A percentile compares a stretch with the other conserved stretches of the same genome.
These are phyloP conservation scores for Pachliopta kotzebuea DNA, from an alignment of 2,888 invertebrate genomes.

Conservation along the genomic window DNA sequence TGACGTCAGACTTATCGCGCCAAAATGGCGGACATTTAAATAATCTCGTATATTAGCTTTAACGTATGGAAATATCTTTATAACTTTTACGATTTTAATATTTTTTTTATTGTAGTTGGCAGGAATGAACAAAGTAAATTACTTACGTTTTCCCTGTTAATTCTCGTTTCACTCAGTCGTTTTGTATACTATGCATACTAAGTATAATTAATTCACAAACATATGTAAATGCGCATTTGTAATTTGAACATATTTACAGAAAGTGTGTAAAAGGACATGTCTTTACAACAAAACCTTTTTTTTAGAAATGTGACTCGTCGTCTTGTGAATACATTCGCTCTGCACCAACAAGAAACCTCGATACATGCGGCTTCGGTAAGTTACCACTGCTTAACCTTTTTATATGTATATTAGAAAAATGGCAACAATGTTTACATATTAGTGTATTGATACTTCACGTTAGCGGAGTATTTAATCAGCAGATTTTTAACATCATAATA, in stretches of 20 bases:
- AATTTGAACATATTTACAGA: not conserved
- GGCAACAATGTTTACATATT: not conserved
- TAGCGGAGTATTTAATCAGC: not conserved
- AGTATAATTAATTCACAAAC: not conserved
- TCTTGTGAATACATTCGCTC: constrained; percentile 85
- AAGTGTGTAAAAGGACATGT: not conserved
- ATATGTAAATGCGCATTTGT: not conserved
- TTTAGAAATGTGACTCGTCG: constrained; percentile 73
- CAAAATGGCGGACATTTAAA: no score
- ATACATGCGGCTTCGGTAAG: constrained; percentile 83
- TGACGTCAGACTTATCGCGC: no score
- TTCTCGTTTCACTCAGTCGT: no score
- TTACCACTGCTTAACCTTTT: not conserved
- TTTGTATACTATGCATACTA: no score
- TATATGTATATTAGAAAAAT: not conserved
- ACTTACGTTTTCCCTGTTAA: no score
- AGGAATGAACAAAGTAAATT: no score
- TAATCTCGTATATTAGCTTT: no score
- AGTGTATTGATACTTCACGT: no score
- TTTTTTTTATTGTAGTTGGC: no score
- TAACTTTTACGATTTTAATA: no score
- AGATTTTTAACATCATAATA: no score
- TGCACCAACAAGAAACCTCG: constrained; percentile 83
- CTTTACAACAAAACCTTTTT: constrained; percentile 35
- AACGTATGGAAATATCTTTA: no score